These are phyloP conservation scores for Camponotus floridanus DNA, from an alignment of 1,140 invertebrate genomes.

Conservation along the genomic window DNA sequence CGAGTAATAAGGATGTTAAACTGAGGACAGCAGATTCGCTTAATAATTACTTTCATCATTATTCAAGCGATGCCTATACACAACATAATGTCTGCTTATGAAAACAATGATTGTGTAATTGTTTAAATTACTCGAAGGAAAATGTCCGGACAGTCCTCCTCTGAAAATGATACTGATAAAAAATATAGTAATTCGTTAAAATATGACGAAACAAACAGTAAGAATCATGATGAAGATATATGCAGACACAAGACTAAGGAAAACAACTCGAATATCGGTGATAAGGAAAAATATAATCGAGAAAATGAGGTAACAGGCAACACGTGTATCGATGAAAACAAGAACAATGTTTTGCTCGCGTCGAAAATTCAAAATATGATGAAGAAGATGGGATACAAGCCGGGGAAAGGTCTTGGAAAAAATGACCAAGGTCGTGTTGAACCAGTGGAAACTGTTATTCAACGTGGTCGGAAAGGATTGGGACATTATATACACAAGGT, in stretches of 20 bases:
- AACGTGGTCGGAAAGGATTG: conserved; percentile 94
- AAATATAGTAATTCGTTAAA: not conserved
- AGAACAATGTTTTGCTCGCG: not conserved
- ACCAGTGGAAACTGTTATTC: conserved; percentile 92
- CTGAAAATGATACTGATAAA: not conserved
- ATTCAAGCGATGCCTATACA: not conserved
- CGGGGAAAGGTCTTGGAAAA: conserved; percentile 96
- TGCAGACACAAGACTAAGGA: not conserved
- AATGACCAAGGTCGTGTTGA: conserved; percentile 92
- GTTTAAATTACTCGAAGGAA: not conserved
- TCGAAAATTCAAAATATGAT: conserved; percentile 80
- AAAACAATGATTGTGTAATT: not conserved
- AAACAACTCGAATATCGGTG: not conserved
- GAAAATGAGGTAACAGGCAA: not conserved
- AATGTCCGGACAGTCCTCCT: not conserved
- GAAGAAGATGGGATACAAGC: conserved; percentile 91
- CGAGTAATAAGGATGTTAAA: not conserved
- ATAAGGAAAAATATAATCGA: not conserved
- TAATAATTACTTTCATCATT: not conserved
- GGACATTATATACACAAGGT: conserved; percentile 89
- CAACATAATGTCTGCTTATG: not conserved
- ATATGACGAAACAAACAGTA: not conserved
- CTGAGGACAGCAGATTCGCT: not conserved
- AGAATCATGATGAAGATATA: not conserved
- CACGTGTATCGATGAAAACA: not conserved